phyloP scores from a whole-genome alignment of 2,797 vertebrate genomes.

The Martes flavigula region DNA sequence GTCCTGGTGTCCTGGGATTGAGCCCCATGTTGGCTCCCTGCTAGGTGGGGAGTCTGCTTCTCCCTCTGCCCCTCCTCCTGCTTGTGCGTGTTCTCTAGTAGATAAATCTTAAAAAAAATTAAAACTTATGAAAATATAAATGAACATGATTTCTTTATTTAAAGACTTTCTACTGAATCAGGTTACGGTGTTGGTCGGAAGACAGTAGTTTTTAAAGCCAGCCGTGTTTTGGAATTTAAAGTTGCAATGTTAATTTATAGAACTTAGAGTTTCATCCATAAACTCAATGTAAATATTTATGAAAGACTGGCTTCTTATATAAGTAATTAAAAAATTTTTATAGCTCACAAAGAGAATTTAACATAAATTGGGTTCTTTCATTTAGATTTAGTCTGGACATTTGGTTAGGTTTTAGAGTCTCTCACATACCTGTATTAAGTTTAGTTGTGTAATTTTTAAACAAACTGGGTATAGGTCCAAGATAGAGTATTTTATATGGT shows the following conservation, averaged over 20 bases:
- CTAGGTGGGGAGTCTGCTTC: neutral
- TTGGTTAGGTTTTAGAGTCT: neutral
- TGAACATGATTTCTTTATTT: neutral
- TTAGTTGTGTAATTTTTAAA: neutral
- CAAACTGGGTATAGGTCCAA: neutral
- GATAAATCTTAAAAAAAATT: neutral
- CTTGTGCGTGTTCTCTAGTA: neutral
- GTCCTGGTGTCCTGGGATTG: neutral
- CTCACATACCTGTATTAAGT: neutral
- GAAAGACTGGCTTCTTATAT: neutral
- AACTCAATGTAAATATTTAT: neutral
- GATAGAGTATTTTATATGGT: neutral
- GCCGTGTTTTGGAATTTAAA: slow-evolving; percentile 35
- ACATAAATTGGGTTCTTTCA: neutral
- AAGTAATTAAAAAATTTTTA: neutral
- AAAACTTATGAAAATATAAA: neutral
- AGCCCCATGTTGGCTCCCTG: neutral
- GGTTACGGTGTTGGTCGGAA: neutral
- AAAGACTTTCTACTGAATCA: neutral
- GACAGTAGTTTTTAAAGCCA: neutral
- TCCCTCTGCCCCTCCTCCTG: neutral
- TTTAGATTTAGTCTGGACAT: neutral
- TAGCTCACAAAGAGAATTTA: neutral
- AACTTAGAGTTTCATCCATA: neutral
- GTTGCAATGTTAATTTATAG: slow-evolving; percentile 40